phyloP scores from a whole-genome alignment of 1,140 invertebrate genomes.

The Copidosoma floridanum region DNA sequence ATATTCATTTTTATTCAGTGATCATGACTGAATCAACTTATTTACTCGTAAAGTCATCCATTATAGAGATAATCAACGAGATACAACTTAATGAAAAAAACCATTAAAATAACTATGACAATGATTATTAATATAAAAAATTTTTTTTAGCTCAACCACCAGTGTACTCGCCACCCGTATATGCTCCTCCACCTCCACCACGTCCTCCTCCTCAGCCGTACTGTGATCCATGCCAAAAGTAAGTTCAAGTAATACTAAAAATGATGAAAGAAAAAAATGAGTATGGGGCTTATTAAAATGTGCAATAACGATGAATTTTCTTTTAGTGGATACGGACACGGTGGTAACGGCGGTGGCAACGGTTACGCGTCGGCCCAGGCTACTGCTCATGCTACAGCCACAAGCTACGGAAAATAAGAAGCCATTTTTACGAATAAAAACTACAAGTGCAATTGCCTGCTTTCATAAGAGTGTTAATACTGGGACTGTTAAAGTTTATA shows the following conservation, averaged over 20 bases:
- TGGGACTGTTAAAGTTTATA: no score
- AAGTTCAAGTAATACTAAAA: neutral
- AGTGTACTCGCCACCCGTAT: constrained; percentile 25
- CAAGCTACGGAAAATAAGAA: constrained; percentile 1
- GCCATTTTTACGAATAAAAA: neutral
- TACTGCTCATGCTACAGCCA: constrained; percentile 26
- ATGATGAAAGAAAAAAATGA: no score
- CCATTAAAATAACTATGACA: neutral
- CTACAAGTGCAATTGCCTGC: no score
- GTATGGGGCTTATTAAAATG: no score
- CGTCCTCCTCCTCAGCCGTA: neutral
- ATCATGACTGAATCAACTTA: no score
- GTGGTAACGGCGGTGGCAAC: constrained; percentile 9
- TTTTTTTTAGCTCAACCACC: constrained; percentile 20
- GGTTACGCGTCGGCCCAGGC: constrained; percentile 35
- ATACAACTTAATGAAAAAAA: no score
- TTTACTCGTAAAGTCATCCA: no score
- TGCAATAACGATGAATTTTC: no score
- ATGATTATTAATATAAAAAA: neutral
- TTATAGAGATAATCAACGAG: no score
- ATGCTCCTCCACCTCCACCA: constrained; percentile 10
- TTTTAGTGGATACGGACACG: neutral
- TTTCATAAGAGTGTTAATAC: no score
- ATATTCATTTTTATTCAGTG: no score
- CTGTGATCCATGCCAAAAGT: constrained; percentile 24